Percentiles rank a stretch among this genome's conserved stretches.
phyloP scores from a whole-genome alignment of 2,113 vertebrate genomes.

The Apodemus speciosus region DNA sequence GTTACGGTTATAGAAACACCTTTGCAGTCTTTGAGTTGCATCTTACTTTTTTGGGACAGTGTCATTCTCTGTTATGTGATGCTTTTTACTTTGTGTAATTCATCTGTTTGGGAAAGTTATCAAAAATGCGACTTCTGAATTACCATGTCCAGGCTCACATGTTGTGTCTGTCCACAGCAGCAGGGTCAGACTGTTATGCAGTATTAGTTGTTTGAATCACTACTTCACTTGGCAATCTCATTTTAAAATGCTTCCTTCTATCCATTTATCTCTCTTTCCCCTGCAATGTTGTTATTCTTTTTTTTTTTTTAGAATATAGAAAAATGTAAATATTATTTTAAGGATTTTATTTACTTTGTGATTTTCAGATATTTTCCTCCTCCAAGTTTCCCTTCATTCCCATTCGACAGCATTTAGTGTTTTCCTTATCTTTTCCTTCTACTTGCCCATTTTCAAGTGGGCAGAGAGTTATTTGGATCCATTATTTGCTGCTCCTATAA shows the following conservation, averaged over 20 bases:
- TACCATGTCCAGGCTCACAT: neutral
- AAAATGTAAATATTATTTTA: neutral
- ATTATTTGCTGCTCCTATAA: neutral
- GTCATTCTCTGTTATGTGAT: neutral
- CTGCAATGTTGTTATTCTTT: neutral
- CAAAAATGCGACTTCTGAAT: neutral
- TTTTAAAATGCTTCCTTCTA: neutral
- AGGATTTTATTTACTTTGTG: neutral
- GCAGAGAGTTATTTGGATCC: neutral
- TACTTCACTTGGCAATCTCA: neutral
- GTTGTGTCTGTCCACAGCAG: neutral
- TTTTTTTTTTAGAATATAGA: slow-evolving; percentile 7
- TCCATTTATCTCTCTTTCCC: neutral
- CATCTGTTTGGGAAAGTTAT: neutral
- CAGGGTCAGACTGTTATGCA: neutral
- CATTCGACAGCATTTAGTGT: neutral
- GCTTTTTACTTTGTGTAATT: neutral
- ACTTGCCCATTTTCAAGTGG: neutral
- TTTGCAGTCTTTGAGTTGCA: neutral
- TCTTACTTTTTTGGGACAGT: neutral
- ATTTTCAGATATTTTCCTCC: slow-evolving; percentile 18
- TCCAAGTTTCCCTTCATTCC: neutral
- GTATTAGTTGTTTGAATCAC: neutral
- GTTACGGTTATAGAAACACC: neutral
- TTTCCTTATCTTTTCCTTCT: neutral